Evolutionary conservation across 2,113 vertebrate species (phyloP), one percentile per base, ranked within the genome.

Genomic region (Seriola quinqueradiata): DNA sequence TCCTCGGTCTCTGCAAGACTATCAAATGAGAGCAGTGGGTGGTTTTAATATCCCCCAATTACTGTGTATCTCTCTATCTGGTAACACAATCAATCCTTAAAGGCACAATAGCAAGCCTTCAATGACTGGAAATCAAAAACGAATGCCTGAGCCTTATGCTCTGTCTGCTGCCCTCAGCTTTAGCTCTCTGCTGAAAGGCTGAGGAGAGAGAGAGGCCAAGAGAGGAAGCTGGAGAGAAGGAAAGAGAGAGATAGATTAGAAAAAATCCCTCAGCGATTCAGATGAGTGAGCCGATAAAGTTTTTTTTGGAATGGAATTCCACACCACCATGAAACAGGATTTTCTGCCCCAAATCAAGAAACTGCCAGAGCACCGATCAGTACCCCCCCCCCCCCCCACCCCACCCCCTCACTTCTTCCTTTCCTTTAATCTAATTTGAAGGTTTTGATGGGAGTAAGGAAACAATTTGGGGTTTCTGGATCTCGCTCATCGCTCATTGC

Each of bases 311-410:
- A 83, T 23, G 2, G 69, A 76, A 74, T 85, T 74, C 81, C 63
- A 85, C 75, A 77, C 88, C 84, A 89, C 92, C 88, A 84, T 92
- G 92, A 94, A 94, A 93, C 86, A 87, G 84, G 91, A 94, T 93
- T 93, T 93, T 92, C 88, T 91, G 87, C 84, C 48, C 81, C 0
- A 23, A 88, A 92, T 88, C 38, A 81, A 77, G 77, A 89, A 91
- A 84, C 88, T 4, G 71, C 59, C 42, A 44, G 10, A 28, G 28
- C 28, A 28, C 28, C 28, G 28, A 28, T 28, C 28, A 28, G 28
- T 28, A 28, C 25, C 63, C 68, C 44, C 68, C 34, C 38, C 74
- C 34, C n/a, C 19, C 17, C 25, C 28, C 28, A 28, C 28, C 28
- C n/a, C 63, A 65, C 40, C 69, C 36, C 38, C 74, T 28, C n/a